These are phyloP conservation scores for Crocodylus rhombifer DNA, from an alignment of 2,797 vertebrate genomes.

Conservation along the genomic window DNA sequence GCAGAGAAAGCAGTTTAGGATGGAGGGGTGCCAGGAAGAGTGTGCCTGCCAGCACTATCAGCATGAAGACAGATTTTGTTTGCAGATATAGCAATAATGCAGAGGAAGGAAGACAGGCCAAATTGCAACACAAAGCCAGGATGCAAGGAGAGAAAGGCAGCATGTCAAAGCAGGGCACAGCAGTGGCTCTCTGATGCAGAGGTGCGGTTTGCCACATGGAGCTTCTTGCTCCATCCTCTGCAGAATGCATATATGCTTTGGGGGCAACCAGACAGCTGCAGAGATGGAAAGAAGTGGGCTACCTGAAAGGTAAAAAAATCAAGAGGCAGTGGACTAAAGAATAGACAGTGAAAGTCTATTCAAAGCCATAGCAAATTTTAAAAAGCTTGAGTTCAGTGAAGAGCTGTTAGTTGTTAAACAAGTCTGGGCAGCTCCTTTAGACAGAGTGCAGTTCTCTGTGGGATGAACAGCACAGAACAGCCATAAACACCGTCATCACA, in stretches of 20 bases:
- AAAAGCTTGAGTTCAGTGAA: neutral
- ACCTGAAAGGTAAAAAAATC: neutral
- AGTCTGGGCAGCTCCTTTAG: neutral
- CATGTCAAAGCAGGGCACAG: fast-evolving
- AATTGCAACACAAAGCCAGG: neutral
- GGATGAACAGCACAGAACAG: neutral
- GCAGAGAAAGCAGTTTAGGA: fast-evolving
- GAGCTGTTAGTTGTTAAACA: neutral
- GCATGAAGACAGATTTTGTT: neutral
- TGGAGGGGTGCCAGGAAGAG: fast-evolving
- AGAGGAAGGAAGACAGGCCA: neutral
- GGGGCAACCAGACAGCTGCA: no score
- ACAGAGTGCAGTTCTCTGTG: no score
- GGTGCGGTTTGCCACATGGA: neutral
- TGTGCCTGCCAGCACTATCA: neutral
- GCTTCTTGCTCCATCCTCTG: neutral
- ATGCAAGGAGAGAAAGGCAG: neutral
- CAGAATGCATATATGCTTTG: neutral
- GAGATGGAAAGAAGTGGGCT: no score
- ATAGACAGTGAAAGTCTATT: neutral
- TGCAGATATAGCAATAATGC: neutral
- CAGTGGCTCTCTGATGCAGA: fast-evolving
- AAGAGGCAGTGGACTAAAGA: neutral
- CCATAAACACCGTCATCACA: neutral
- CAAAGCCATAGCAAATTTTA: neutral